These are phyloP conservation scores for Drosophila asahinai DNA, from an alignment of 1,140 invertebrate genomes.

Conservation along the genomic window DNA sequence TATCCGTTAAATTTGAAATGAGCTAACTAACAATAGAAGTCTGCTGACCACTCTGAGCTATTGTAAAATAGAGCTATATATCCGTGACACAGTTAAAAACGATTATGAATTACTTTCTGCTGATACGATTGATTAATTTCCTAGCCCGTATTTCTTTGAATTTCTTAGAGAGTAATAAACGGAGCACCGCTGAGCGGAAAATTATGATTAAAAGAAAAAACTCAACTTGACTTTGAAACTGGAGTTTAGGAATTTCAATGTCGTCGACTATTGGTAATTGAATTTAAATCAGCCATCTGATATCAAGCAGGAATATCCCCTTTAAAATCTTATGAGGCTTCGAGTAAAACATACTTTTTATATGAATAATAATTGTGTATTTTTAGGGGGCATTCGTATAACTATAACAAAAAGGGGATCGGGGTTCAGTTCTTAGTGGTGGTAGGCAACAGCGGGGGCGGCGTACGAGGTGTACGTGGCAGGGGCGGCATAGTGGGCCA, in stretches of 20 bases:
- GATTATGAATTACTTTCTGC: constrained; percentile 1
- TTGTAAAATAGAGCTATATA: too few species aligned
- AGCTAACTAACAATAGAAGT: constrained; percentile 34
- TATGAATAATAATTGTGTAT: constrained; percentile 31
- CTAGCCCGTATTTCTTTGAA: constrained; percentile 6
- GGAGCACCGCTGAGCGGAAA: constrained; percentile 40
- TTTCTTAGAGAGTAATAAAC: constrained; percentile 53
- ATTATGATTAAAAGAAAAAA: constrained; percentile 18
- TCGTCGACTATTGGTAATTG: constrained; percentile 1
- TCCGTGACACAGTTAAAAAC: constrained; percentile 28
- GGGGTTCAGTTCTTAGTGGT: constrained; percentile 58
- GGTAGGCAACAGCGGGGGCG: constrained; percentile 63
- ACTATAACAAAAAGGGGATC: constrained; percentile 46
- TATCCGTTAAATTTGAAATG: not conserved
- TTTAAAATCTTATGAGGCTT: constrained; percentile 12
- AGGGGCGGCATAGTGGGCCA: constrained; percentile 60
- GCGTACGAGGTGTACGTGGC: constrained; percentile 39
- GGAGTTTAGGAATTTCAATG: constrained; percentile 63
- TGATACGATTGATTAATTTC: constrained; percentile 55
- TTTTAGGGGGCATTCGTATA: constrained; percentile 33
- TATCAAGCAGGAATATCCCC: not conserved
- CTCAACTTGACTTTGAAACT: constrained; percentile 32
- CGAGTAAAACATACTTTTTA: not conserved
- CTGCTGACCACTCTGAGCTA: constrained; percentile 6
- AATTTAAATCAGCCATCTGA: not conserved